phyloP scores from a whole-genome alignment of 1,140 invertebrate species.

The Neotoxoptera formosana region DNA sequence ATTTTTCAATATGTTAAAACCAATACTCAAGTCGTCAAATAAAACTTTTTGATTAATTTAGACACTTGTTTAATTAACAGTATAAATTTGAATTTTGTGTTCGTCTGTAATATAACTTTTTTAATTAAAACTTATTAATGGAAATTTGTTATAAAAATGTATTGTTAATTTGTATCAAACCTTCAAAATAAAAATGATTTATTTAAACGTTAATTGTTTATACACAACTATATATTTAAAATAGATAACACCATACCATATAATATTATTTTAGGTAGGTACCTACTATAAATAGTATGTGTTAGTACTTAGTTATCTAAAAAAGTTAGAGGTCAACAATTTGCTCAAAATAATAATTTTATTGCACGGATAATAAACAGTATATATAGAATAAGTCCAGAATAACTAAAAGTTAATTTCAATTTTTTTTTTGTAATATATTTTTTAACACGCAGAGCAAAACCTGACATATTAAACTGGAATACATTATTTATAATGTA shows the following conservation, averaged over 20 bases:
- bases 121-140: slow-evolving; percentile 18
- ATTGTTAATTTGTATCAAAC: background rate
- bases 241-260: background rate
- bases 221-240: background rate
- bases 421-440: background rate
- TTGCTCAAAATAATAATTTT: background rate
- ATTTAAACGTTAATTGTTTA: background rate
- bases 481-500: background rate
- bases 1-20: background rate
- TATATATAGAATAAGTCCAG: background rate
- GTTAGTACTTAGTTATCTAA: background rate
- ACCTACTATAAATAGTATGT: background rate
- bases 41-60: slow-evolving; percentile 9
- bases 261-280: background rate
- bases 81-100: background rate
- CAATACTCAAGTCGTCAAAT: background rate
- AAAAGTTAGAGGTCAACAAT: background rate
- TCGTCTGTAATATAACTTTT: background rate
- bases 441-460: background rate
- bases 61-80: background rate
- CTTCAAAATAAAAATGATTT: background rate
- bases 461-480: background rate
- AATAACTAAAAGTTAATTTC: background rate
- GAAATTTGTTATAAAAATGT: background rate
- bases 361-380: background rate